phyloP scores from a whole-genome alignment of 1,140 invertebrate species.

The Diabrotica undecimpunctata region DNA sequence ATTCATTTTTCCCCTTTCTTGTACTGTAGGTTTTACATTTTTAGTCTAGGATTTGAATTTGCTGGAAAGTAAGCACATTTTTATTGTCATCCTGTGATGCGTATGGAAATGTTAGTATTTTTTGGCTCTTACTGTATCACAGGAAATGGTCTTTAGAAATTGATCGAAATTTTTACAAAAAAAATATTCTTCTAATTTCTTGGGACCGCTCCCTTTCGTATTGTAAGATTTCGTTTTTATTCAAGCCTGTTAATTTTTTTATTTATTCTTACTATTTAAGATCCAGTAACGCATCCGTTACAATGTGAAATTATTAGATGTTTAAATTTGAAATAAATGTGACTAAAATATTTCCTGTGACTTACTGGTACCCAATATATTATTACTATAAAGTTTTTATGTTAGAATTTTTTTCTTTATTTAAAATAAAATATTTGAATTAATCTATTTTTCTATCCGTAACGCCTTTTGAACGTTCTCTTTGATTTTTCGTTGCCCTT shows the following conservation, averaged over 20 bases:
- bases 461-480: not conserved
- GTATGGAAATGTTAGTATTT: slow-evolving; percentile 15
- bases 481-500: too few species aligned
- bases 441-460: not conserved
- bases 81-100: slow-evolving; percentile 21
- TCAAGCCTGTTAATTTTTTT: slow-evolving; percentile 6
- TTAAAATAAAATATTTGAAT: slow-evolving; percentile 11
- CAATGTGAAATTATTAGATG: slow-evolving; percentile 42
- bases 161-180: not conserved
- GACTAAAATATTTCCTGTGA: slow-evolving; percentile 33
- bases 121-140: slow-evolving; percentile 18
- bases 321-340: slow-evolving; percentile 46
- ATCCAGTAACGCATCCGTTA: slow-evolving; percentile 33
- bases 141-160: slow-evolving; percentile 12
- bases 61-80: slow-evolving; percentile 25
- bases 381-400: slow-evolving; percentile 7
- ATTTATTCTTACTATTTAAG: slow-evolving; percentile 13
- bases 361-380: slow-evolving; percentile 16
- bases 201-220: not conserved
- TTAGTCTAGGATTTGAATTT: slow-evolving; percentile 30
- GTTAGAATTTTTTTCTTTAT: slow-evolving; percentile 6
- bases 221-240: not conserved
- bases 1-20: slow-evolving; percentile 26
- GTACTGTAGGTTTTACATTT: slow-evolving; percentile 36
- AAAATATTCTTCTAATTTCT: not conserved